These are phyloP conservation scores for Hippoglossus hippoglossus DNA, from an alignment of 2,797 vertebrate species.

Conservation along the genomic window DNA sequence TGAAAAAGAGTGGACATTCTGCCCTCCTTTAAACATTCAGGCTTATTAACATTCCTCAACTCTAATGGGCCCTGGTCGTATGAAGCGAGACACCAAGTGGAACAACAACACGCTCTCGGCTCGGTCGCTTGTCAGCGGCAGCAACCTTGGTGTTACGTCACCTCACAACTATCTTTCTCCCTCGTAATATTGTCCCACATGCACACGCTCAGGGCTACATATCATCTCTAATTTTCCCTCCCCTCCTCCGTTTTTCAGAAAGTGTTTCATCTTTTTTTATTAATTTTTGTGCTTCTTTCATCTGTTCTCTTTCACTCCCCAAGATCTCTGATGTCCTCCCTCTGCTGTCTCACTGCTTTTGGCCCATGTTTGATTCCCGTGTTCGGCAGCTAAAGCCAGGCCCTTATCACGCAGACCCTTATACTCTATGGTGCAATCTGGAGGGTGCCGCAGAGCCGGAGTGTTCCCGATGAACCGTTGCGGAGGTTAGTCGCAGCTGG, in stretches of 20 bases:
- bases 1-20: conserved; percentile 66
- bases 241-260: conserved; percentile 9
- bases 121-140: neutral
- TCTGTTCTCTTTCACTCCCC: conserved; percentile 10
- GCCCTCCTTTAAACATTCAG: conserved; percentile 71
- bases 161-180: conserved; percentile 14
- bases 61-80: conserved; percentile 74
- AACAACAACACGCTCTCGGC: conserved; percentile 41
- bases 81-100: conserved; percentile 28
- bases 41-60: conserved; percentile 83
- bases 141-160: conserved; percentile 47
- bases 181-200: conserved; percentile 21
- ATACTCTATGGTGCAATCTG: conserved; percentile 24
- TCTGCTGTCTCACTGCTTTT: neutral
- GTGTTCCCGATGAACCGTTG: conserved; percentile 13
- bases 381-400: neutral
- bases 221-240: conserved; percentile 29
- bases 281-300: neutral
- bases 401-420: conserved; percentile 10
- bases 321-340: neutral
- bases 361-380: neutral
- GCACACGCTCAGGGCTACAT: conserved; percentile 7
- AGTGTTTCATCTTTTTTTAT: neutral
- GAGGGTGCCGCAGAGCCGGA: neutral
- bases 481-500: conserved; percentile 46